Evolutionary conservation across 2,888 invertebrate genomes (phyloP).

Genomic region (Polietes domitor): DNA sequence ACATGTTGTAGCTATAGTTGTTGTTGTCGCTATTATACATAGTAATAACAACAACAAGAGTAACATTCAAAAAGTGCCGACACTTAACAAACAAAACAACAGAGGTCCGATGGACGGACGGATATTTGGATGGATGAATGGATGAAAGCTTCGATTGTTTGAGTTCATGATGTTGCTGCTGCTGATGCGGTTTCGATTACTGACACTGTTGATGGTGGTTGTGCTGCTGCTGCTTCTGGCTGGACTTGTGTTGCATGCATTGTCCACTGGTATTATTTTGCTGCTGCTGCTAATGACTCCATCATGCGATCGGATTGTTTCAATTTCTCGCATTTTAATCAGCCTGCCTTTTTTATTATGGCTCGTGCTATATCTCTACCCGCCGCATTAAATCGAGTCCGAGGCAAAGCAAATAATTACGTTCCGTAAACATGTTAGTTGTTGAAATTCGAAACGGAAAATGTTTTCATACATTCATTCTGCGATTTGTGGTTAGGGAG

Average conservation of each 20-base stretch:
- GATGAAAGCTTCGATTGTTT: slow-evolving; percentile 33
- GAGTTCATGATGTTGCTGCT: slow-evolving; percentile 10
- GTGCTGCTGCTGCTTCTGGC: neutral
- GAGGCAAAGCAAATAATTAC: neutral
- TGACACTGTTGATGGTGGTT: no score
- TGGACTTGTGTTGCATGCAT: slow-evolving; percentile 28
- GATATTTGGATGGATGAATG: neutral
- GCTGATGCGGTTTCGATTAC: neutral
- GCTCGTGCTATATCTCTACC: slow-evolving; percentile 6
- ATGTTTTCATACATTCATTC: neutral
- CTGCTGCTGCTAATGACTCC: slow-evolving; percentile 29
- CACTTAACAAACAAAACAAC: slow-evolving; percentile 4
- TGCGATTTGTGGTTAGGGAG: neutral
- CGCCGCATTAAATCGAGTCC: neutral
- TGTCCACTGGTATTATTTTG: neutral
- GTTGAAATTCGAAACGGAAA: slow-evolving; percentile 7
- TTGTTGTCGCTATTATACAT: neutral
- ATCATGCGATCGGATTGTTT: slow-evolving; percentile 27
- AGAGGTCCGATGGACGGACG: slow-evolving; percentile 5
- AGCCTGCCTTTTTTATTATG: neutral
- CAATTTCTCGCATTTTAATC: slow-evolving; percentile 9
- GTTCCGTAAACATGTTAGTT: slow-evolving; percentile 2
- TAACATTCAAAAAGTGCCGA: slow-evolving; percentile 9
- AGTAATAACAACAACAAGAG: slow-evolving; percentile 8
- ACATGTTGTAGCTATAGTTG: neutral